These are phyloP conservation scores for Cantharis nigra DNA, from an alignment of 2,888 invertebrate species.

Conservation along the genomic window DNA sequence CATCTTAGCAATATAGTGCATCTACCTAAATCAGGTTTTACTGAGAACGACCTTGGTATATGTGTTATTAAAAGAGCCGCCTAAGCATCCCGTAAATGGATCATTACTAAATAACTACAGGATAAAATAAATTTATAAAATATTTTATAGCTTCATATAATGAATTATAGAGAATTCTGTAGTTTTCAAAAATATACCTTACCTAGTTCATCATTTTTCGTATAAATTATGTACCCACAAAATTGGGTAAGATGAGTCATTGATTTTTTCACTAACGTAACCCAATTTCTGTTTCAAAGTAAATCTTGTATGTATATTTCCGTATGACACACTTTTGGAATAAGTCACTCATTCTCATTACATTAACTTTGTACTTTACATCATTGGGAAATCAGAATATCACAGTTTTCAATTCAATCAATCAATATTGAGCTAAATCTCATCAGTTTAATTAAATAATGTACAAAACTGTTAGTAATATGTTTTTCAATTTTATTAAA, in stretches of 20 bases:
- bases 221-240: background rate
- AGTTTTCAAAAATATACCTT: too few species aligned
- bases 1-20: background rate
- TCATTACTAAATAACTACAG: background rate
- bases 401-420: background rate
- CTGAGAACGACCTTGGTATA: background rate
- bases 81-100: background rate
- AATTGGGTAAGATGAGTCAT: background rate
- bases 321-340: background rate
- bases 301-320: background rate
- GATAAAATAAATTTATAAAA: background rate
- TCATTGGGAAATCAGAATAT: background rate
- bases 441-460: too few species aligned
- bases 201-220: too few species aligned
- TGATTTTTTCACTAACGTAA: background rate
- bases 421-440: background rate
- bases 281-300: background rate
- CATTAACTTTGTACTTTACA: too few species aligned
- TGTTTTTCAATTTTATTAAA: too few species aligned
- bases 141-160: background rate
- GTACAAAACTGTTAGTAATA: too few species aligned
- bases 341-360: background rate
- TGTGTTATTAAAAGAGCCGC: background rate
- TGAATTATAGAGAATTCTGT: background rate
- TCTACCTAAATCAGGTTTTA: background rate